Base-by-base conservation (phyloP, 2,113 vertebrate genomes). In the Propithecus coquereli region DNA sequence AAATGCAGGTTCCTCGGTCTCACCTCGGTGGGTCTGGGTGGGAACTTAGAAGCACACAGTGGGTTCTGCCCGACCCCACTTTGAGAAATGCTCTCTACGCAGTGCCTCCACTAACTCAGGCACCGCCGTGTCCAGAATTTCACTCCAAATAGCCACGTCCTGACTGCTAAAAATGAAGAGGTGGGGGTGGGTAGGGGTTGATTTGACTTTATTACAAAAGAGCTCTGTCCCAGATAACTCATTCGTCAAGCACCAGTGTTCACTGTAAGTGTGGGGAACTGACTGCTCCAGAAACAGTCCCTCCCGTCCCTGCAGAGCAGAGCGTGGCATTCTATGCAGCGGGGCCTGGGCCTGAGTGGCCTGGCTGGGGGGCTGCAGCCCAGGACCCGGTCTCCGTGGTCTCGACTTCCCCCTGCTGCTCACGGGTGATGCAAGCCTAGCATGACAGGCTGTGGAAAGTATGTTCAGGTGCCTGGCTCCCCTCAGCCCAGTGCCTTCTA, bases 391-490 rank as follows among this genome's bases (percentile, higher is more conserved):
- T 57, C 47, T 66, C 6, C 20, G n/a, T 2, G 4, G 54, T 47
- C 73, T 92, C 61, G 3, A 6, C 52, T 13, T 71, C 37, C 40
- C 92, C 65, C 85, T 45, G 0, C 6, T 65, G 88, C 47, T 70
- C 66, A 30, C 0, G 0, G 71, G 59, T 71, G 82, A 88, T 25
- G 77, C 85, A 92, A 89, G 88, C 14, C 87, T 82, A 47, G 63
- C 17, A 27, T 97, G 97, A 97, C 97, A 89, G 73, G 82, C 95
- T 94, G 37, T 93, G 97, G 97, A 97, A 97, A 98, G 86, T 96
- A 97, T 97, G 95, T 57, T 92, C 97, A 97, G 97, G 96, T 97
- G 97, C 86, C 82, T 91, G 97, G 95, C 94, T 96, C 63, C 68
- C 73, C 88, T 94, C 90, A 22, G 92, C 85, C 95, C 89, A 88